A percentile compares a stretch with the other conserved stretches of the same genome.
Evolutionary conservation across 1,140 invertebrate species (phyloP).

Genomic region (Mizuhopecten yessoensis): DNA sequence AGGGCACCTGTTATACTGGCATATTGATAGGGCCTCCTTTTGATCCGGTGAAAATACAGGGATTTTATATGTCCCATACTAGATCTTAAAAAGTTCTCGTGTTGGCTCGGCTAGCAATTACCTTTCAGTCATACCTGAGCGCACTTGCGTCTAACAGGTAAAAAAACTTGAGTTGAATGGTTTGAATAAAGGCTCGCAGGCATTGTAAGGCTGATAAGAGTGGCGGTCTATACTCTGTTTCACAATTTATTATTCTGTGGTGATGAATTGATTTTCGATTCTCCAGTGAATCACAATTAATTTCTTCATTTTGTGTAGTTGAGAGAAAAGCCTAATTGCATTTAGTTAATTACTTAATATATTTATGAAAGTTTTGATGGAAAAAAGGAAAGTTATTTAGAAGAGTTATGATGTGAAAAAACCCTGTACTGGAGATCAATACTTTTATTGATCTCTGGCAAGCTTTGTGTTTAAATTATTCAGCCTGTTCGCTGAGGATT

Average conservation of each 20-base stretch:
- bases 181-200: slow-evolving; percentile 33
- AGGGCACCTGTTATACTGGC: slow-evolving; percentile 31
- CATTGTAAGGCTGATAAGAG: slow-evolving; percentile 31
- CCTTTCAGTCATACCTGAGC: slow-evolving; percentile 37
- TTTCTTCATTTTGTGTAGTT: slow-evolving; percentile 33
- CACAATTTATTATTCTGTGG: slow-evolving; percentile 34
- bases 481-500: slow-evolving; percentile 18
- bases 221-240: slow-evolving; percentile 17
- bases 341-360: slow-evolving; percentile 40
- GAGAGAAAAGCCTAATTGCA: slow-evolving; percentile 31
- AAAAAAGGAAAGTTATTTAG: not conserved
- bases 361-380: slow-evolving; percentile 11
- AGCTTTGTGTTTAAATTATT: slow-evolving; percentile 36
- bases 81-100: slow-evolving; percentile 39
- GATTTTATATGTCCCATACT: slow-evolving; percentile 26
- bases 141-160: slow-evolving; percentile 31
- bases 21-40: slow-evolving; percentile 38
- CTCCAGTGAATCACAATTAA: slow-evolving; percentile 38
- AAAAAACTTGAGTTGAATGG: slow-evolving; percentile 36
- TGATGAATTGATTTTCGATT: slow-evolving; percentile 39
- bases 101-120: slow-evolving; percentile 30
- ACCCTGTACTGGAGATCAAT: slow-evolving; percentile 14
- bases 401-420: slow-evolving; percentile 37
- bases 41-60: slow-evolving; percentile 32
- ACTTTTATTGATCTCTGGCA: slow-evolving; percentile 38